Base-by-base conservation (phyloP, 2,888 invertebrate genomes). In the Ochlodes sylvanus region DNA sequence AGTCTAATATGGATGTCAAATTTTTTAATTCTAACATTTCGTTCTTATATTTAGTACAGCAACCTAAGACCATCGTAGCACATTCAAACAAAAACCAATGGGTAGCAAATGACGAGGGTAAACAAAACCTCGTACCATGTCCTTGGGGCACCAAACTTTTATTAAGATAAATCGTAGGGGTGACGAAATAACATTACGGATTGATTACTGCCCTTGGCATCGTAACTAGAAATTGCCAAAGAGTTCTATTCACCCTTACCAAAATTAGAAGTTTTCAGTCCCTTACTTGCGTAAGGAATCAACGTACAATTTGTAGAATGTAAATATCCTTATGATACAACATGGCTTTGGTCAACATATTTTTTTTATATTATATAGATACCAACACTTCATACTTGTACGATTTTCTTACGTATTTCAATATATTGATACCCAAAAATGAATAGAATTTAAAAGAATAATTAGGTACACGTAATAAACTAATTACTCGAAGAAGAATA, bases 91-190 rank as follows among this genome's bases (percentile, higher is more conserved):
- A 34, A 62, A 62, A 62, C 15, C 17, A 57, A 58, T 47, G 32
- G 19, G 58, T 65, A 57, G 12, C 17, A 17, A 50, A 65, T 58
- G n/a, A 41, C 50, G 58, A 58, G 60, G 66, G 58, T 21, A 60
- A 65, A 38, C 38, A 50, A 66, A 58, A 42, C 77, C 73, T 77
- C 77, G 64, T 75, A 71, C 75, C 77, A 80, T 73, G 76, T 79
- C 72, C 77, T 76, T 72, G 74, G 75, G 78, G 65, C 76, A 75
- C 77, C 74, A 73, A 76, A 78, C 75, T 77, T 77, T 82, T 77
- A 85, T 83, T 79, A 82, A 81, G 81, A 87, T 83, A 78, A 83
- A 86, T 84, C 17, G 60, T 54, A 38, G 44, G 66, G 65, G 57
- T 50, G 57, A 41, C 41, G 41, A 66, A 66, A 66, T 60, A 60